Conservation (phyloP, 2,797 vertebrate species). For the Micromesistius poutassou region DNA sequence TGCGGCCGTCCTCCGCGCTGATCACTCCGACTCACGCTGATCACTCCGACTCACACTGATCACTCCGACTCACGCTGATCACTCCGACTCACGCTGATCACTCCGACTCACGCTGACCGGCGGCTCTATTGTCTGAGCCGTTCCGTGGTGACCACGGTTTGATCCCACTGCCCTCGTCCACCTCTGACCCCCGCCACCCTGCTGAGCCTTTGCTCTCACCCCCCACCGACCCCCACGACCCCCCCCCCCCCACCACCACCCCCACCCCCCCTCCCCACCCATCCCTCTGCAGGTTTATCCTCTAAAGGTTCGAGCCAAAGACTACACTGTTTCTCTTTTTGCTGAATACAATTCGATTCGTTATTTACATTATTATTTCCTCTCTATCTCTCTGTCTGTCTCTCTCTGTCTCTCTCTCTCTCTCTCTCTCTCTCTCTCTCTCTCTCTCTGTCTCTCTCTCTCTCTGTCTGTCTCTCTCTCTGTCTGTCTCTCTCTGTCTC, state of each 20-base stretch:
- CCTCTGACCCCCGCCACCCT: slow-evolving; percentile 44
- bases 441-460: background rate
- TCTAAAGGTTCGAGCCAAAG: background rate
- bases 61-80: slow-evolving; percentile 10
- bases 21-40: slow-evolving; percentile 30
- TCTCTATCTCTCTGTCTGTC: background rate
- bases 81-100: slow-evolving; percentile 33
- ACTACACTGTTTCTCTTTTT: background rate
- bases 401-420: background rate
- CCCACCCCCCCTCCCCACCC: background rate
- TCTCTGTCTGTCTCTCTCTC: too few relatives aligned
- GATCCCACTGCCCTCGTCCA: slow-evolving; percentile 46
- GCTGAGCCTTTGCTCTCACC: slow-evolving; percentile 9
- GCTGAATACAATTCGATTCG: background rate
- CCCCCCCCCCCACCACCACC: background rate
- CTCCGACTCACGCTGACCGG: slow-evolving; percentile 24
- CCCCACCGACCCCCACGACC: background rate
- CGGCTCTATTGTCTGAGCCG: slow-evolving; percentile 49
- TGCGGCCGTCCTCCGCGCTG: slow-evolving; percentile 44
- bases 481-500: too few relatives aligned
- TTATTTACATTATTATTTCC: background rate
- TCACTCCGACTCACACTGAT: too few relatives aligned
- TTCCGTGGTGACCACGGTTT: slow-evolving; percentile 30
- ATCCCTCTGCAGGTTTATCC: slow-evolving; percentile 7
- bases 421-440: slow-evolving; percentile 14